Evolutionary conservation across 2,888 invertebrate genomes (phyloP).

Genomic region (Pollenia amentaria): DNA sequence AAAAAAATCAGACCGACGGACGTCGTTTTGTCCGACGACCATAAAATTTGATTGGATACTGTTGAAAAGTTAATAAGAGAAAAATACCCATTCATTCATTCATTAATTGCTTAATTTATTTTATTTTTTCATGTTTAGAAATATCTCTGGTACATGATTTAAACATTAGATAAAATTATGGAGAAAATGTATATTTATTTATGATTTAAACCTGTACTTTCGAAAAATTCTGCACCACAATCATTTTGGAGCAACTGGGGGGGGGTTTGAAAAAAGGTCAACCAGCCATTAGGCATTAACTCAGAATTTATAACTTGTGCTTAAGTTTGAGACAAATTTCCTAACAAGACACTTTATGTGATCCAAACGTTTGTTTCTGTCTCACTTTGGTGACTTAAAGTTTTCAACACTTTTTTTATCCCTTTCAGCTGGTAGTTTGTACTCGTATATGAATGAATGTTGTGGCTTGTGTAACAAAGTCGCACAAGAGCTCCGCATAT

Average conservation of each 20-base stretch:
- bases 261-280: conserved; percentile 55
- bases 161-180: conserved; percentile 66
- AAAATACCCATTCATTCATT: conserved; percentile 48
- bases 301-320: conserved; percentile 52
- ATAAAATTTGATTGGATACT: conserved; percentile 64
- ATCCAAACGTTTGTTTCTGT: conserved; percentile 20
- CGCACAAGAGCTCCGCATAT: conserved; percentile 30
- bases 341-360: conserved; percentile 59
- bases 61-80: conserved; percentile 49
- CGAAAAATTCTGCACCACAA: conserved; percentile 49
- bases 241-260: conserved; percentile 6
- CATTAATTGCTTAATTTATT: conserved; percentile 72
- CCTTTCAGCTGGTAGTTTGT: background rate
- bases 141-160: conserved; percentile 63
- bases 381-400: conserved; percentile 48
- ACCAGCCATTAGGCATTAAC: conserved; percentile 40
- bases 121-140: conserved; percentile 62
- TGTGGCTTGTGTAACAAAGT: conserved; percentile 37
- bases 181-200: background rate
- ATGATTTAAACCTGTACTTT: conserved; percentile 65
- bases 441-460: background rate
- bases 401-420: conserved; percentile 62
- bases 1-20: background rate
- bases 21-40: background rate
- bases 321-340: conserved; percentile 61